Base-by-base conservation (phyloP, 2,113 vertebrate genomes). In the Melanocharis versteri region DNA sequence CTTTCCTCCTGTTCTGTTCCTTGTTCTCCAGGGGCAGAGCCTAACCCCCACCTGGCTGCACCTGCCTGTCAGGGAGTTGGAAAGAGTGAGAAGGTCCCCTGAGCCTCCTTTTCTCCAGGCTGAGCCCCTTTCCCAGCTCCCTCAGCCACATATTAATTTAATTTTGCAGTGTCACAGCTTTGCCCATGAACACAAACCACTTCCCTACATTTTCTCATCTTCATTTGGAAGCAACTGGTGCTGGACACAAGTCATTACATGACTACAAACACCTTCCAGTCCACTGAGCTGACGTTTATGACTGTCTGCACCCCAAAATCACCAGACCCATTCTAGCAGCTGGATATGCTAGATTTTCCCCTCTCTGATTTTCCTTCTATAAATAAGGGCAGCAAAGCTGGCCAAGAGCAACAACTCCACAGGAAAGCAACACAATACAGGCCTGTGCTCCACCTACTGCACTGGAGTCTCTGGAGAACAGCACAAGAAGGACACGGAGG, bases 401-500 rank as follows among this genome's bases (percentile, higher is more conserved):
- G 96, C 93, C 97, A 97, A 98, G 45, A 97, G 93, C 93, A 97
- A 97, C 89, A 96, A 26, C 77, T 44, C 51, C 76, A 96, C 97
- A 98, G 97, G 98, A 98, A 98, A 91, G 94, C 84, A 53, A 96
- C 95, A 98, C 97, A 98, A 98, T 98, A 53, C 84, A 85, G 82
- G 77, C 92, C 93, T 78, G 90, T 22, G 75, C 97, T 96, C 98
- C 98, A 98, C 98, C 98, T 98, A 96, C 95, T 79, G 91, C 75
- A 53, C 95, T 91, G 54, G 23, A 70, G 51, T 97, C 96, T 87
- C 93, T 87, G 86, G 93, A 97, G 97, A 96, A 47, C 88, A 65
- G 10, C 85, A 48, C 33, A 23, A 83, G 71, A 23, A 95, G 93
- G 94, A 94, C 82, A 71, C 1, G 6, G 79, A 93, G 93, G 84